Base-by-base conservation (phyloP, 2,113 vertebrate species). In the Spizaetus ornatus region DNA sequence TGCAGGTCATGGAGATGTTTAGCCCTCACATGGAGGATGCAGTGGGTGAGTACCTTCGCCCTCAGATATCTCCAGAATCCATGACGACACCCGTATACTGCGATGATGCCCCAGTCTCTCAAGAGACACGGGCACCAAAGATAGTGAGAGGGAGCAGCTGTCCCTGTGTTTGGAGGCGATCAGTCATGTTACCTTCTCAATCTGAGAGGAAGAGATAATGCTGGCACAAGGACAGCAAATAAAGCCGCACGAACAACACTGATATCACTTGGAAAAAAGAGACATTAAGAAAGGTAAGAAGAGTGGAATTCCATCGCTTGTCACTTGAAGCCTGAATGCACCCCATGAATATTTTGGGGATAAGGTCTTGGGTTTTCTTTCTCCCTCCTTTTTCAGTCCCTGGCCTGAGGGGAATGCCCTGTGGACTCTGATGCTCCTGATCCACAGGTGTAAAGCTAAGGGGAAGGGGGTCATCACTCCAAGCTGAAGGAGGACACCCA, bases 31-130 rank as follows among this genome's bases (percentile, higher is more conserved):
- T 2, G 94, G 96, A 97, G 97, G 97, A 98, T 97, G 96, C 97
- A 97, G 97, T 96, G 91, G 96, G 87, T 96, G 91, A 89, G 95
- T 95, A 98, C 97, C 97, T 98, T 97, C 0, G 22, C 93, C 48
- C 95, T 96, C 93, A 96, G 96, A 96, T 91, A 53, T 95, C 76
- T 88, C 11, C 83, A 66, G 96, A 85, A n/a, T 82, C 94, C 97
- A 96, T 95, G 96, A 97, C 85, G 71, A 93, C 92, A 97, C 91
- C 92, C 43, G 71, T 91, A 94, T 90, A 65, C 95, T 96, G 91
- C 90, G 95, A 97, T 96, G 96, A n/a, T 95, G 89, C 84, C 97
- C 3, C 27, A 4, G 74, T 79, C 96, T 96, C 89, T 1, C 6
- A 4, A 3, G 96, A 94, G 96, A 86, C 81, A 47, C 0, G 3